Percentiles rank a stretch among this genome's conserved stretches.
phyloP scores from a whole-genome alignment of 2,888 invertebrate genomes.

The Aleiodes alternator region DNA sequence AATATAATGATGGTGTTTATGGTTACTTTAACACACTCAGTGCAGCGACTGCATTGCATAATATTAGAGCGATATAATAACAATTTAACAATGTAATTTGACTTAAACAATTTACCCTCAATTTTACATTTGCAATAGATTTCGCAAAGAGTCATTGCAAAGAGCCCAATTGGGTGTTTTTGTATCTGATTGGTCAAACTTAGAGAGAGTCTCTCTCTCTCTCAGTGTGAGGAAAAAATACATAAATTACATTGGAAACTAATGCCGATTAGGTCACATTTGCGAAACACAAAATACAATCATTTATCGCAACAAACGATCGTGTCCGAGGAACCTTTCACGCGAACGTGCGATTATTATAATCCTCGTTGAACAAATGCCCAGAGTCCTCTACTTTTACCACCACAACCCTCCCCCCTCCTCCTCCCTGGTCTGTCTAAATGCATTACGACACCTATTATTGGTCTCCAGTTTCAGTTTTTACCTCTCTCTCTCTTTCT shows the following conservation, averaged over 20 bases:
- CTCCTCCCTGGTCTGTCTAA: neutral
- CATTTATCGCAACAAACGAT: slow-evolving; percentile 44
- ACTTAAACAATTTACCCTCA: neutral
- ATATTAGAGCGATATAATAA: neutral
- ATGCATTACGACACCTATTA: slow-evolving; percentile 37
- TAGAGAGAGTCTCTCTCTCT: neutral
- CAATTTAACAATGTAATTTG: neutral
- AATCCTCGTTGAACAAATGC: slow-evolving; percentile 47
- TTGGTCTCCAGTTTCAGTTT: neutral
- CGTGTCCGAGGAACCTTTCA: slow-evolving; percentile 44
- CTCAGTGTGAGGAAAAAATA: slow-evolving; percentile 1
- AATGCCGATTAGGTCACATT: slow-evolving; percentile 37
- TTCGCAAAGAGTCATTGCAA: too few relatives aligned
- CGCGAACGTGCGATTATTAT: slow-evolving; percentile 47
- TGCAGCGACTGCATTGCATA: neutral
- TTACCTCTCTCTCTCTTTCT: neutral
- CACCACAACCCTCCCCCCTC: too few relatives aligned
- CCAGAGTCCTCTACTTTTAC: neutral
- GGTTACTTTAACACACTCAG: slow-evolving; percentile 22
- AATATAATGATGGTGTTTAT: slow-evolving; percentile 23
- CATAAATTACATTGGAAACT: slow-evolving; percentile 12
- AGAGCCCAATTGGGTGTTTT: too few relatives aligned
- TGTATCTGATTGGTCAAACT: too few relatives aligned
- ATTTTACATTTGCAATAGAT: too few relatives aligned
- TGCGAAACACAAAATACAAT: slow-evolving; percentile 42